phyloP scores from a whole-genome alignment of 2,797 vertebrate species.

The Lates japonicus region DNA sequence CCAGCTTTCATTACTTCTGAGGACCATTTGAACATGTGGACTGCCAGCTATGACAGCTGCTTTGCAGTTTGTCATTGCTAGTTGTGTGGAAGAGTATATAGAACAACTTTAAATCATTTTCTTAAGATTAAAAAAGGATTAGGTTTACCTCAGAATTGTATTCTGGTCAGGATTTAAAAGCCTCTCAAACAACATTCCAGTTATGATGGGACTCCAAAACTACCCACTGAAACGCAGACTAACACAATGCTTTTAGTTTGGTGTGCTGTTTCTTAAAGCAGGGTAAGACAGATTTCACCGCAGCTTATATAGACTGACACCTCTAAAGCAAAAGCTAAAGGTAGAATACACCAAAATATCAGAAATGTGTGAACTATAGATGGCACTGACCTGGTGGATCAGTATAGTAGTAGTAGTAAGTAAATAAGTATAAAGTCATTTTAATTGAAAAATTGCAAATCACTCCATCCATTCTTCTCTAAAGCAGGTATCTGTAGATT shows the following conservation, averaged over 20 bases:
- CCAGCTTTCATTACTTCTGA: constrained; percentile 36
- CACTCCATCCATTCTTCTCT: neutral
- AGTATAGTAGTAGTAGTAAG: too few relatives aligned
- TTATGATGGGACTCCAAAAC: constrained; percentile 11
- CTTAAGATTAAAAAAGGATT: constrained; percentile 23
- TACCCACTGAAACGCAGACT: neutral
- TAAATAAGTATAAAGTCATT: neutral
- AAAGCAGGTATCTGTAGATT: neutral
- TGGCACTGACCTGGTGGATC: neutral
- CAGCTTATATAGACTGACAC: neutral
- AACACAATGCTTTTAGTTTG: constrained; percentile 1
- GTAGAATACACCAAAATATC: neutral
- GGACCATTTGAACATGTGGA: constrained; percentile 41
- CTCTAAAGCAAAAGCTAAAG: neutral
- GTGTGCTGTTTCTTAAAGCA: neutral
- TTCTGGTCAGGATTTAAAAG: constrained; percentile 30
- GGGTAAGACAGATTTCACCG: neutral
- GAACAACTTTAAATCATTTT: constrained; percentile 34
- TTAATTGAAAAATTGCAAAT: neutral
- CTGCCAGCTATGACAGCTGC: constrained; percentile 37
- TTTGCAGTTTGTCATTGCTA: constrained; percentile 39
- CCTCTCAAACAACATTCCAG: constrained; percentile 6
- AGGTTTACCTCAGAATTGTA: constrained; percentile 14
- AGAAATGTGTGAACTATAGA: neutral
- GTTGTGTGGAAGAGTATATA: constrained; percentile 27